Evolutionary conservation across 2,113 vertebrate genomes (phyloP), one percentile per base, ranked within the genome.

Genomic region (Phrynocephalus versicolor): DNA sequence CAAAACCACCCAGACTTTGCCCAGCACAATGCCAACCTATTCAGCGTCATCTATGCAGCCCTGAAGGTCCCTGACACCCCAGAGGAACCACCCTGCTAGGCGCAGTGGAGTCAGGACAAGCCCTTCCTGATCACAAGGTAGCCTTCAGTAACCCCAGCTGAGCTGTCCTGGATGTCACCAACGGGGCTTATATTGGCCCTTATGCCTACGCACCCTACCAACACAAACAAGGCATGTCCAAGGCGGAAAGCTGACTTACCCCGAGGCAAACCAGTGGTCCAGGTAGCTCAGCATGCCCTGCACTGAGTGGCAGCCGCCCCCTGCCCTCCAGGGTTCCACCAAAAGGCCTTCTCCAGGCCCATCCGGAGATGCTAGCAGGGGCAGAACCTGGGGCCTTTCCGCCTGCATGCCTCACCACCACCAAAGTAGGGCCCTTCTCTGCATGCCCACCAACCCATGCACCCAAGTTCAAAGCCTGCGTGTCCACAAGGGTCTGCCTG

Each of bases 181-280:
- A n/a, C n/a, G n/a, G n/a, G n/a, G n/a, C n/a, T n/a, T n/a, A n/a
- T n/a, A 60, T 10, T 10, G 33, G 3, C 35, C 55, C 21, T 2
- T 16, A 3, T 51, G 81, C 19, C 37, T 5, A 16, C 25, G 4
- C 10, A 41, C 45, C 33, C 37, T 14, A 67, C 27, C n/a, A 25
- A 33, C 55, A 55, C 23, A 39, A 25, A 13, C 60, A 75, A 64
- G 30, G 19, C 37, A 25, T 0, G 1, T 27, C 1, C 12, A 5
- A 1, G 15, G 13, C 18, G 14, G 0, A 3, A 8, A 57, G n/a
- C 64, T n/a, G 39, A 60, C 27, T 67, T 51, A 9, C 3, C 2
- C 19, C 3, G n/a, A 58, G 25, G 18, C n/a, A 37, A 33, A 15
- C 1, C 1, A 1, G 0, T 8, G 15, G 60, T 27, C 37, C 3